A percentile compares a stretch with the other conserved stretches of the same genome.
Evolutionary conservation across 1,140 invertebrate species (phyloP).

Genomic region (Drosophila ambigua): DNA sequence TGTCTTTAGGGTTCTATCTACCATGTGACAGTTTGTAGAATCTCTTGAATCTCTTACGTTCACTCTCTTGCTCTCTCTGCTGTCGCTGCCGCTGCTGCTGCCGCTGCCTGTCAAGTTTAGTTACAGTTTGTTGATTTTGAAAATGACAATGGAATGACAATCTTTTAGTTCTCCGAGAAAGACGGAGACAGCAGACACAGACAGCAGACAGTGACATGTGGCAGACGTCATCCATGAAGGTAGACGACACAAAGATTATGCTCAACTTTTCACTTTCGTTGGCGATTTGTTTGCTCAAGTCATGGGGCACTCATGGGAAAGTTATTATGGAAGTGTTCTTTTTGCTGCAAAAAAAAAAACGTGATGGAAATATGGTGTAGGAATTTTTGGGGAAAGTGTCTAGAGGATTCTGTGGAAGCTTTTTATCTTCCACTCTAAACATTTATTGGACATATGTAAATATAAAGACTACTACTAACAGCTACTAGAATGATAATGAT

Average conservation of each 20-base stretch:
- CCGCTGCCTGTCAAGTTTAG: constrained; percentile 46
- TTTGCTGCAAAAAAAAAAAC: too few species aligned
- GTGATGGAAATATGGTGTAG: too few species aligned
- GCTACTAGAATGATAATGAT: too few species aligned
- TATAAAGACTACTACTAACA: too few species aligned
- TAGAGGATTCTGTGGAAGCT: too few species aligned
- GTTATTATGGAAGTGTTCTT: too few species aligned
- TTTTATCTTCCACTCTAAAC: too few species aligned
- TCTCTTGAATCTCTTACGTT: constrained; percentile 42
- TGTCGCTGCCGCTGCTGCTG: too few species aligned
- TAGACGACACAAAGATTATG: constrained; percentile 22
- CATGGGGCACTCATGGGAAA: too few species aligned
- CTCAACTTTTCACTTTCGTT: constrained; percentile 36
- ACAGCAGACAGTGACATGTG: constrained; percentile 39
- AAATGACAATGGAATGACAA: constrained; percentile 78
- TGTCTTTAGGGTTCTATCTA: constrained; percentile 25
- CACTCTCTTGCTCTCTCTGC: constrained; percentile 1
- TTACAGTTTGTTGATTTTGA: constrained; percentile 83
- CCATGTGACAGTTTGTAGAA: constrained; percentile 50
- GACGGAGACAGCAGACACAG: too few species aligned
- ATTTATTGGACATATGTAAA: too few species aligned
- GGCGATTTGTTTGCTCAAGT: not conserved
- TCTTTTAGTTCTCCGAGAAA: constrained; percentile 33
- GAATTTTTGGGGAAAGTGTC: too few species aligned
- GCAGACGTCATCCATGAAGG: constrained; percentile 31